phyloP scores from a whole-genome alignment of 2,797 vertebrate genomes.

The Scleropages formosus region DNA sequence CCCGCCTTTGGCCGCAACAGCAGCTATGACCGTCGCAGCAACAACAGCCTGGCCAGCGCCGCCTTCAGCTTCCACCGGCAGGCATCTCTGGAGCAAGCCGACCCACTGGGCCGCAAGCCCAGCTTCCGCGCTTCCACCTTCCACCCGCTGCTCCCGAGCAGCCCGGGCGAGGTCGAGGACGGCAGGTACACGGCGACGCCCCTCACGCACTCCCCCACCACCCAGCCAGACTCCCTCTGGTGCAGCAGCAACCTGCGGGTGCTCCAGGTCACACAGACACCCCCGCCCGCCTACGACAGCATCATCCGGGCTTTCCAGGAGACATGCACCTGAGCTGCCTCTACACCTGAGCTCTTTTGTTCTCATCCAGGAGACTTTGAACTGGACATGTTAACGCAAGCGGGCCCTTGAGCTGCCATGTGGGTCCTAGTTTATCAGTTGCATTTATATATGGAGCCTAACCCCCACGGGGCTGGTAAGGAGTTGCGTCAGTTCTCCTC shows the following conservation, averaged over 20 bases:
- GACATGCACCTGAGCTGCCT: slow-evolving; percentile 62
- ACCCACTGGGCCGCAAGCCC: slow-evolving; percentile 83
- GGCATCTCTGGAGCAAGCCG: slow-evolving; percentile 78
- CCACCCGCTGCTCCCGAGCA: slow-evolving; percentile 89
- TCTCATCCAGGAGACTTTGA: not conserved
- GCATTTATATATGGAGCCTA: slow-evolving; percentile 6
- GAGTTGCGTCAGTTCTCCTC: not conserved
- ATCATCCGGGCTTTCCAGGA: slow-evolving; percentile 89
- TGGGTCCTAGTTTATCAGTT: slow-evolving; percentile 1
- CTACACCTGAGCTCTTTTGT: not conserved
- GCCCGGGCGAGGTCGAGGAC: slow-evolving; percentile 84
- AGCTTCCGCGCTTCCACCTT: slow-evolving; percentile 94
- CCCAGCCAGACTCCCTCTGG: slow-evolving; percentile 84
- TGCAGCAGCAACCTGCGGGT: slow-evolving; percentile 75
- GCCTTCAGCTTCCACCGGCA: slow-evolving; percentile 92
- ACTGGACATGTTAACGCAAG: slow-evolving; percentile 4
- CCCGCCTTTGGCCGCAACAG: slow-evolving; percentile 84
- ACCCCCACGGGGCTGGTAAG: not conserved
- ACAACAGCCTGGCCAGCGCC: slow-evolving; percentile 86
- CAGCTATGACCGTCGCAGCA: slow-evolving; percentile 81
- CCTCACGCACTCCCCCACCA: slow-evolving; percentile 62
- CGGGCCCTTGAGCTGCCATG: not conserved
- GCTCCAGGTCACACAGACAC: slow-evolving; percentile 76
- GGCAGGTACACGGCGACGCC: slow-evolving; percentile 82
- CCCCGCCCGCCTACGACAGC: slow-evolving; percentile 90